Conservation (phyloP, 2,888 invertebrate genomes). For the Poecilus cupreus region DNA sequence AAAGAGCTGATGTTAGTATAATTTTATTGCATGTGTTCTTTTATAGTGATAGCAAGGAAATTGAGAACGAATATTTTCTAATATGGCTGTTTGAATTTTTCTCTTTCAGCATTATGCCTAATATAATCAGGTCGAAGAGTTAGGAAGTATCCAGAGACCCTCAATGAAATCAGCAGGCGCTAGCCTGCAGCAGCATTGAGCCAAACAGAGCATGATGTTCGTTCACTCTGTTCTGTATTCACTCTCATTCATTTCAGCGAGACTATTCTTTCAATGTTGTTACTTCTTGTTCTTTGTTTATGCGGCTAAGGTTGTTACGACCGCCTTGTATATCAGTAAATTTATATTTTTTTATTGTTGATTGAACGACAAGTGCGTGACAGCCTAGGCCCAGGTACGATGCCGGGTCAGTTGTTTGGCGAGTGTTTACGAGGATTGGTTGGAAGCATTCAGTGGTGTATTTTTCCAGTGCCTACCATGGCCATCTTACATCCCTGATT, state of each 20-base stretch:
- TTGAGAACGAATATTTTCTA: conserved; percentile 62
- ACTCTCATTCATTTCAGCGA: conserved; percentile 49
- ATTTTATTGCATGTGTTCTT: neutral
- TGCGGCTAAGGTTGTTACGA: conserved; percentile 42
- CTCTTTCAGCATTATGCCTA: conserved; percentile 68
- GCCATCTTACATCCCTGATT: conserved; percentile 96
- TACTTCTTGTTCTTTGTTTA: too few species aligned
- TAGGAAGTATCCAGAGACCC: conserved; percentile 29
- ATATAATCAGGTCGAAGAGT: conserved; percentile 34
- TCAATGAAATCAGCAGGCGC: neutral
- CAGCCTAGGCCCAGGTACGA: conserved; percentile 28
- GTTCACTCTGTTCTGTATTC: neutral
- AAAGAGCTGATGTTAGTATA: neutral
- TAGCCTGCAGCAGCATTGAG: neutral
- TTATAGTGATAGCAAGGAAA: neutral
- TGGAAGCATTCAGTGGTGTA: conserved; percentile 61
- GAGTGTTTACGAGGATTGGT: conserved; percentile 54
- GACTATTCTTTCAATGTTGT: neutral
- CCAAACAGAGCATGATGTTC: neutral
- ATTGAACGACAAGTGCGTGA: conserved; percentile 1
- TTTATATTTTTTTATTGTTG: neutral
- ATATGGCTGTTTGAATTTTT: conserved; percentile 69
- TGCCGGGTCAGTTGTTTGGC: conserved; percentile 12
- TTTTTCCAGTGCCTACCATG: conserved; percentile 97
- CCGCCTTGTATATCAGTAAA: neutral